Evolutionary conservation across 2,797 vertebrate species (phyloP), one percentile per base, ranked within the genome.

Genomic region (Pitangus sulphuratus): DNA sequence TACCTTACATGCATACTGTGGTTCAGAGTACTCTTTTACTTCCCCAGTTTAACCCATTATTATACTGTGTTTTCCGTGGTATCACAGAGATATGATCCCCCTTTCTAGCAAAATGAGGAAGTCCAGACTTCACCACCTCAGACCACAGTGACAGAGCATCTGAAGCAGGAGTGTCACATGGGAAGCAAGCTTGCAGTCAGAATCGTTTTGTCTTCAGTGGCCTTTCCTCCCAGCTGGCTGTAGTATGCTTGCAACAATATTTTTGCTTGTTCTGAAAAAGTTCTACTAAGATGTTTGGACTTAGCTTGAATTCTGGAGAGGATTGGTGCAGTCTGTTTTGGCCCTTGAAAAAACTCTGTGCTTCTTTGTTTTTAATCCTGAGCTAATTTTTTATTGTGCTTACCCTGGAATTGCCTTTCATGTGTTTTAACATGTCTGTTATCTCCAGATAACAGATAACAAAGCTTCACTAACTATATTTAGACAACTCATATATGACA

Each of bases 281-380:
- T 56, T 54, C 33, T 37, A 44, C 33, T 50, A 48, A 71, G 9
- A 31, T 72, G 7, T 75, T 82, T 61, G 64, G 45, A 19, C 37
- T 89, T 62, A 33, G 18, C 9, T 66, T 76, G 45, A 56, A n/a
- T 56, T 28, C 33, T n/a, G 48, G 22, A 68, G 8, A 84, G 26
- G 85, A 33, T 4, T 47, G 11, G 7, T 56, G 12, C 6, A 25
- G 22, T 42, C 11, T 0, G 0, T 30, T 71, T 62, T 40, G 18
- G 12, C 7, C 50, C 26, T 79, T 82, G 21, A 62, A 76, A 37
- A 56, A 30, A 16, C 7, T 45, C 28, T n/a, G 9, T 15, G 25
- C 0, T 0, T 33, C 15, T 62, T 62, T 76, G 6, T 0, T 26
- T 58, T 65, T 87, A 28, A 9, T 87, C 21, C 57, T n/a, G 6